Evolutionary conservation across 2,888 invertebrate genomes (phyloP).

Genomic region (Nomada hirtipes): DNA sequence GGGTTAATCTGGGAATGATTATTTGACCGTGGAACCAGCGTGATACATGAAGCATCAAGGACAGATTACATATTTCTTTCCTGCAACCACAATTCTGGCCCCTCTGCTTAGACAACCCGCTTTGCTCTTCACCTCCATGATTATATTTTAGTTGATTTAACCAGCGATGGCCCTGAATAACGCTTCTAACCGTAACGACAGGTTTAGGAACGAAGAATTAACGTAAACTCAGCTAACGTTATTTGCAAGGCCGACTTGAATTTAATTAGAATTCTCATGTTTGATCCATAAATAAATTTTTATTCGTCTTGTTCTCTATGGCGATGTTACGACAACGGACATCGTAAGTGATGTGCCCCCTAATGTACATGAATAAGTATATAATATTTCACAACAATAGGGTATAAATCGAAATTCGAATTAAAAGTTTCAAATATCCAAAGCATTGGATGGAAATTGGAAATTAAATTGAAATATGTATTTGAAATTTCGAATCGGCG

Average conservation of each 20-base stretch:
- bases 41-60: slow-evolving; percentile 46
- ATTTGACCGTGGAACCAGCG: slow-evolving; percentile 33
- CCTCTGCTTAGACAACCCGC: neutral
- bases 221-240: neutral
- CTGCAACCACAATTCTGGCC: slow-evolving; percentile 28
- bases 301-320: neutral
- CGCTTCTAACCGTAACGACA: neutral
- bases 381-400: neutral
- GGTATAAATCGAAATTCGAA: neutral
- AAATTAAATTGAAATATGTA: neutral
- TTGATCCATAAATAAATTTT: neutral
- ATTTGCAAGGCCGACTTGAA: neutral
- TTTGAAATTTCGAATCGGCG: slow-evolving; percentile 5
- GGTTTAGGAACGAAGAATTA: neutral
- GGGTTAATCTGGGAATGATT: slow-evolving; percentile 16
- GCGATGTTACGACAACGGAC: neutral
- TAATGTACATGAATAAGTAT: too few species aligned
- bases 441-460: neutral
- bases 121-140: slow-evolving; percentile 6
- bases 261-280: neutral
- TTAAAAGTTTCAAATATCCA: neutral
- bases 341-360: neutral
- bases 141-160: slow-evolving; percentile 32
- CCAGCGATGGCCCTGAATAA: neutral
- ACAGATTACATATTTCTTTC: slow-evolving; percentile 32